A percentile compares a stretch with the other conserved stretches of the same genome.
Conservation (phyloP, 23 tunicate genomes). For the Trididemnum nubilum region DNA sequence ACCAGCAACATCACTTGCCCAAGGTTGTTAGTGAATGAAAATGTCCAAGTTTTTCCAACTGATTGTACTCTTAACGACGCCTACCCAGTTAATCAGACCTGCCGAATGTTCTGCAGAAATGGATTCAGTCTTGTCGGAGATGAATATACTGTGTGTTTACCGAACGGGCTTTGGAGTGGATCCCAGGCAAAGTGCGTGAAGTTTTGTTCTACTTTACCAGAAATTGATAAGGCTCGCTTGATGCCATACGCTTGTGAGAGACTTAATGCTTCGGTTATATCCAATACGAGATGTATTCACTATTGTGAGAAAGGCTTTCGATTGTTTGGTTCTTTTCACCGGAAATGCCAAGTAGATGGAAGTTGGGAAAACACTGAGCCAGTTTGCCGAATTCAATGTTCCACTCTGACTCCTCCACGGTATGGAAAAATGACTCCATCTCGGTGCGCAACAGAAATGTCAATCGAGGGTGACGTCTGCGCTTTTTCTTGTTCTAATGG, state of each 20-base stretch:
- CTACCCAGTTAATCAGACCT: not conserved
- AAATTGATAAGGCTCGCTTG: not conserved
- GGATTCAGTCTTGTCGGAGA: slow-evolving; percentile 35
- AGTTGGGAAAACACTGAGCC: slow-evolving; percentile 42
- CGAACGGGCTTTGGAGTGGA: slow-evolving; percentile 19
- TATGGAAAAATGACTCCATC: slow-evolving; percentile 16
- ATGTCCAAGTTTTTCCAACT: slow-evolving; percentile 19
- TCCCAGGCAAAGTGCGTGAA: not conserved
- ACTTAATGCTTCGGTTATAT: not conserved
- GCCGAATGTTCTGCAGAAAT: slow-evolving; percentile 9
- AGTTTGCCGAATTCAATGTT: slow-evolving; percentile 39
- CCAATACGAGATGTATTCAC: slow-evolving; percentile 11
- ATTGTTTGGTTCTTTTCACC: slow-evolving; percentile 22
- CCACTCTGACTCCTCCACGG: slow-evolving; percentile 16
- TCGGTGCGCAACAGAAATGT: not conserved
- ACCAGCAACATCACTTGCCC: not conserved
- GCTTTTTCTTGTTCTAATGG: not conserved
- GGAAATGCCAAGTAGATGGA: slow-evolving; percentile 44
- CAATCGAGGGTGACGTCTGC: not conserved
- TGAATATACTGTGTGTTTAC: not conserved
- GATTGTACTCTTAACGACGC: not conserved
- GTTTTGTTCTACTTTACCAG: not conserved
- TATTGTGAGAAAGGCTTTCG: slow-evolving; percentile 16
- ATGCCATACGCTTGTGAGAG: not conserved
- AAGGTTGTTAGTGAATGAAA: not conserved